These are phyloP conservation scores for Buceros bicornis DNA, from an alignment of 2,797 vertebrate genomes.

Conservation along the genomic window DNA sequence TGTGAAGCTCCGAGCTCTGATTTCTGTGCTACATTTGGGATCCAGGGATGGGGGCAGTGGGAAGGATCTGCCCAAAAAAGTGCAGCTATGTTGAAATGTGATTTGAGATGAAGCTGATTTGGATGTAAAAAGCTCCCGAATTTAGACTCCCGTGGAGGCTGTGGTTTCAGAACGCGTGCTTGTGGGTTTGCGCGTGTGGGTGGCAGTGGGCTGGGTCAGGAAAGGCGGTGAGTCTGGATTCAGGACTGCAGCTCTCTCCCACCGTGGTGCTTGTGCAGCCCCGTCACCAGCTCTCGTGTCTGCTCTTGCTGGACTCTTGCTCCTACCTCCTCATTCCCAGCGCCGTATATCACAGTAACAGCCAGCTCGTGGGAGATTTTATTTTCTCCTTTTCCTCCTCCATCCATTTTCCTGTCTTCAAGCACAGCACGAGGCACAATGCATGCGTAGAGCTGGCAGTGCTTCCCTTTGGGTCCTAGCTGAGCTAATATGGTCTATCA, in stretches of 20 bases:
- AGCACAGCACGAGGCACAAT: background rate
- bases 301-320: background rate
- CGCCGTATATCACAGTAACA: background rate
- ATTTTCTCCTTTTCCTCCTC: constrained; percentile 19
- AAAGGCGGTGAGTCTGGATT: rapidly evolving
- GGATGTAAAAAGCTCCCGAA: background rate
- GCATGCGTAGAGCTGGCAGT: background rate
- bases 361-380: constrained; percentile 3
- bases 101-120: background rate
- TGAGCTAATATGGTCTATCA: background rate
- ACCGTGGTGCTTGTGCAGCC: background rate
- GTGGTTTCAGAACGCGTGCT: background rate
- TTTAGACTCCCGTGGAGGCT: background rate
- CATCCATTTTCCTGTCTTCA: constrained; percentile 24
- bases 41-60: background rate
- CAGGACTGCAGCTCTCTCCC: background rate
- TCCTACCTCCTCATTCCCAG: background rate
- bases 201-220: background rate
- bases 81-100: background rate
- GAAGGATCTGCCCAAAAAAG: background rate
- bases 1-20: background rate
- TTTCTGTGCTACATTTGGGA: background rate
- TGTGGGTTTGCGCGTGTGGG: background rate
- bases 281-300: rapidly evolving
- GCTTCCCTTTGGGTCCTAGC: background rate